Conservation (phyloP, 1,140 invertebrate genomes). For the Batillaria attramentaria region DNA sequence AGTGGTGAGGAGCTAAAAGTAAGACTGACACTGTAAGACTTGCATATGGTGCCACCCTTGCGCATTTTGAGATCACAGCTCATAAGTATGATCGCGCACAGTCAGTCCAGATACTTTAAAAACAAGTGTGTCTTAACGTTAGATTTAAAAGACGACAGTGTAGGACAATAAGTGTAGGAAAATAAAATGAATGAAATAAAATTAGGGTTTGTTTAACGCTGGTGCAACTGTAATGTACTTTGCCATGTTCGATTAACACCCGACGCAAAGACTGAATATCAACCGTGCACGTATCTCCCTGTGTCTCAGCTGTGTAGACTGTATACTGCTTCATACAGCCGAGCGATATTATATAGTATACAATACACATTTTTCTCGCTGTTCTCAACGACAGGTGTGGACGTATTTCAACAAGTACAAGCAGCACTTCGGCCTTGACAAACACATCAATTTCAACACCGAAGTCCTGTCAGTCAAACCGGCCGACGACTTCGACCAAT, state of each 20-base stretch:
- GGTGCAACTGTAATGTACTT: neutral
- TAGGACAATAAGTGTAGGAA: too few relatives aligned
- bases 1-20: neutral
- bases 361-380: neutral
- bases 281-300: neutral
- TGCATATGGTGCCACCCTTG: neutral
- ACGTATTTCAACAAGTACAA: conserved; percentile 72
- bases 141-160: too few relatives aligned
- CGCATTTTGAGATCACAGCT: neutral
- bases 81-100: neutral
- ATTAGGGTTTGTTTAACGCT: neutral
- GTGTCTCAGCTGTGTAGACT: neutral
- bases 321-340: neutral
- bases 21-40: neutral
- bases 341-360: neutral
- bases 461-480: conserved; percentile 45
- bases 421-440: conserved; percentile 66
- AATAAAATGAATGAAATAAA: too few relatives aligned
- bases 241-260: neutral
- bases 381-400: conserved; percentile 52
- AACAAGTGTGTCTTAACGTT: too few relatives aligned
- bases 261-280: neutral
- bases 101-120: neutral
- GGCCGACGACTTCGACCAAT: conserved; percentile 36
- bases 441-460: conserved; percentile 60